phyloP scores from a whole-genome alignment of 2,888 invertebrate genomes.

The Aphrophora alni region DNA sequence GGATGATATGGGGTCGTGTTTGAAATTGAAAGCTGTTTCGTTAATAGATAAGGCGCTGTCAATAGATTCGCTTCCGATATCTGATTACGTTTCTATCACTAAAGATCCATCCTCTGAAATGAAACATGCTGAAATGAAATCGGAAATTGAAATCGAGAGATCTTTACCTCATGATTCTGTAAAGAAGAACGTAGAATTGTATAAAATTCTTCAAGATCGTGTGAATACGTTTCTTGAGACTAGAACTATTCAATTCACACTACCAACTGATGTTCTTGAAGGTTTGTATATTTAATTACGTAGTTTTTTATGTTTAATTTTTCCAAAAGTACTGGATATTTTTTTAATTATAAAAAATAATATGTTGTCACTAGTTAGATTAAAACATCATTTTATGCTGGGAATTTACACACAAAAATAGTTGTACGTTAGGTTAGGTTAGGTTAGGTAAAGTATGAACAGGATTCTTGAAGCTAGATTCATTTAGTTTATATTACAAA shows the following conservation, averaged over 20 bases:
- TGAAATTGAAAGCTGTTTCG: slow-evolving; percentile 77
- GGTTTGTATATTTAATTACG: slow-evolving; percentile 11
- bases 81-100: slow-evolving; percentile 43
- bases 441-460: no score
- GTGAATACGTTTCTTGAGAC: slow-evolving; percentile 76
- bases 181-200: slow-evolving; percentile 71
- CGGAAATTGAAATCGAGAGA: slow-evolving; percentile 71
- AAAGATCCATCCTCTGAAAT: slow-evolving; percentile 10
- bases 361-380: no score
- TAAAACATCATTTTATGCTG: no score
- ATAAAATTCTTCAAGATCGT: slow-evolving; percentile 75
- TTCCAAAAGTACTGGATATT: no score
- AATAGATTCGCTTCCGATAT: slow-evolving; percentile 60
- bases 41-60: slow-evolving; percentile 76
- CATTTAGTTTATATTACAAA: no score
- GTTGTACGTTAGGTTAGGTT: no score
- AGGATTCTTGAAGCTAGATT: no score
- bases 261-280: slow-evolving; percentile 60
- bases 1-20: slow-evolving; percentile 55
- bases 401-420: no score
- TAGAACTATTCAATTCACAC: slow-evolving; percentile 80
- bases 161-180: slow-evolving; percentile 68
- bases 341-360: no score
- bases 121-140: slow-evolving; percentile 58
- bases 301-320: no score